Base-by-base conservation (phyloP, 2,797 vertebrate genomes). In the Neomorphus geoffroyi region DNA sequence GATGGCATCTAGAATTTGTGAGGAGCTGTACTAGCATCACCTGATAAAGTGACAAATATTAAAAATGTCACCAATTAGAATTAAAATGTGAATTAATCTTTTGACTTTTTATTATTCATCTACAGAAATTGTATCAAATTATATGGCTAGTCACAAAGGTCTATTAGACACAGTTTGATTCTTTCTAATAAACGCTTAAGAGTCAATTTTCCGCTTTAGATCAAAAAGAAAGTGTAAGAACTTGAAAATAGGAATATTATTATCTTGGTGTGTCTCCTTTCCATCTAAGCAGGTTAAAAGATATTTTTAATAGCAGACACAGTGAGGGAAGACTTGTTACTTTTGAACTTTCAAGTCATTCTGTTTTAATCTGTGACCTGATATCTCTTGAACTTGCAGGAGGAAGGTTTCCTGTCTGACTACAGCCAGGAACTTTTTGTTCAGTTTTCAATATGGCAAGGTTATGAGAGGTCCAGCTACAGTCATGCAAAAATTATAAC, bases 301-400 rank as follows among this genome's bases (percentile, higher is more conserved):
- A 66, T 94, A 79, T 85, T 96, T 95, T 95, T 96, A 95, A 95
- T 69, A 92, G 78, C 33, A 94, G 87, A 86, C 50, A 80, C 61
- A 66, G 27, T 53, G 51, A 93, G 37, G 37, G 18, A 88, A 83
- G 35, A 61, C 39, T 79, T 94, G 37, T 58, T 94, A 77, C 85
- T 94, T 96, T 96, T 96, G 41, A 96, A 87, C 39, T 92, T 93
- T 90, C 45, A 92, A 93, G 66, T 91, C 54, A 93, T 90, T 97
- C 72, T 90, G 69, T 83, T 97, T 96, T 94, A 94, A 96, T 95
- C 86, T 95, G 88, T 94, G 94, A 96, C 69, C n/a, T 91, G 85
- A 95, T 97, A 95, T 94, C 96, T 97, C 97, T 82, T 97, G 86
- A 62, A 78, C 41, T 89, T 91, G 48, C 30, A 41, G 72, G n/a